These are phyloP conservation scores for Cistogaster globosa DNA, from an alignment of 2,888 invertebrate genomes.

Conservation along the genomic window DNA sequence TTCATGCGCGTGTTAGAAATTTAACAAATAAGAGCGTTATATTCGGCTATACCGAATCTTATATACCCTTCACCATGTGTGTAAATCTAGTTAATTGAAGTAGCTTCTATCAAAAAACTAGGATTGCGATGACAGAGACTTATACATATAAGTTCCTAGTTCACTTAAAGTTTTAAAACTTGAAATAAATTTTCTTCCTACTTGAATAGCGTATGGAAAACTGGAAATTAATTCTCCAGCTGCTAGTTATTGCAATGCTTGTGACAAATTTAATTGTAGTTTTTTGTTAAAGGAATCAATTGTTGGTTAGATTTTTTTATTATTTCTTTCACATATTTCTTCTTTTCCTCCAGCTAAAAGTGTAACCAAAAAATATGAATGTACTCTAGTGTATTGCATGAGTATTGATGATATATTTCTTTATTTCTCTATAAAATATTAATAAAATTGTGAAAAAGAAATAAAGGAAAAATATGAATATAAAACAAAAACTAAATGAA, in stretches of 20 bases:
- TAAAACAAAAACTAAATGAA: constrained; percentile 1
- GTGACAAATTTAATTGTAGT: constrained; percentile 57
- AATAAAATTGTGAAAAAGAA: not conserved
- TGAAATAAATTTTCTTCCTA: not conserved
- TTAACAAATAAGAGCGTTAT: no score
- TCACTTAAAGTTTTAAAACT: no score
- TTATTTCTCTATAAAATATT: not conserved
- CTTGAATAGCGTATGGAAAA: constrained; percentile 1
- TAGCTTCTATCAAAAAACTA: no score
- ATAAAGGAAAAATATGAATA: not conserved
- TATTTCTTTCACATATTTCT: not conserved
- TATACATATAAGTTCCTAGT: no score
- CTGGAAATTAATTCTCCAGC: not conserved
- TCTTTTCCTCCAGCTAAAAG: not conserved
- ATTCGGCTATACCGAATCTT: no score
- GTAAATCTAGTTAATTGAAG: no score
- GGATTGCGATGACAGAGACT: no score
- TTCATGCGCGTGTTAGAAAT: no score
- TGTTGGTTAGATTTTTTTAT: constrained; percentile 23
- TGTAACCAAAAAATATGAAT: no score
- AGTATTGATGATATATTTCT: not conserved
- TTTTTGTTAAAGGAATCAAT: constrained; percentile 43
- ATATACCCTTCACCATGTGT: no score
- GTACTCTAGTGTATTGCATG: not conserved
- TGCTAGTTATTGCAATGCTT: constrained; percentile 48